Evolutionary conservation across 2,888 invertebrate species (phyloP).

Genomic region (Pteria penguin): DNA sequence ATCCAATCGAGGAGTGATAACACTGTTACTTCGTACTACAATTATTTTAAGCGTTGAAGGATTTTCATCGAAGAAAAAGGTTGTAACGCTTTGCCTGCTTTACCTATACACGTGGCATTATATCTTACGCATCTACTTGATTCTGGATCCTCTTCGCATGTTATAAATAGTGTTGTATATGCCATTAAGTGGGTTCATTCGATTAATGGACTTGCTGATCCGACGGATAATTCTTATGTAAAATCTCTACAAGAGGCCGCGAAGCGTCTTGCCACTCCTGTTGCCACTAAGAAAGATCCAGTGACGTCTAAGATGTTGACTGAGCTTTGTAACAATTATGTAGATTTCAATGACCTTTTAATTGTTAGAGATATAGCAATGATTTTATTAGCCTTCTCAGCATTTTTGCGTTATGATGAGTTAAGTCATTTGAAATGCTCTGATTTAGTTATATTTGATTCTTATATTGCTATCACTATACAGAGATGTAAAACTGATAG

Average conservation of each 20-base stretch:
- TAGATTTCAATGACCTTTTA: neutral
- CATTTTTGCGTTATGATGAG: neutral
- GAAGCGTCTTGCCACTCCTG: conserved; percentile 17
- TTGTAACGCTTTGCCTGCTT: conserved; percentile 13
- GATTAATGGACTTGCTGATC: conserved; percentile 14
- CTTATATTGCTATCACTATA: no score
- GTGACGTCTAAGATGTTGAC: conserved; percentile 19
- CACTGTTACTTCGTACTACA: conserved; percentile 25
- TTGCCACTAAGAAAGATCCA: conserved; percentile 27
- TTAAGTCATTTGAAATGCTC: neutral
- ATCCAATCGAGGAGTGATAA: conserved; percentile 25
- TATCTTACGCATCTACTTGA: conserved; percentile 35
- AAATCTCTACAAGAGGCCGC: conserved; percentile 25
- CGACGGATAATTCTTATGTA: conserved; percentile 19
- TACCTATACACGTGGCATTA: conserved; percentile 30
- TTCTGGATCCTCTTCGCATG: conserved; percentile 17
- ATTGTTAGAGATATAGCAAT: conserved; percentile 9
- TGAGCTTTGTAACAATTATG: conserved; percentile 21
- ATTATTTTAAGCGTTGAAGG: conserved; percentile 15
- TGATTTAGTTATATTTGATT: no score
- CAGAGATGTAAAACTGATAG: no score
- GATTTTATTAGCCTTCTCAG: neutral
- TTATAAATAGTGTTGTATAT: conserved; percentile 25
- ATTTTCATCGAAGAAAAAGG: conserved; percentile 10
- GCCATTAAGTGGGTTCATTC: conserved; percentile 37